A percentile compares a stretch with the other conserved stretches of the same genome.
Conservation (phyloP, 2,113 vertebrate genomes). For the Callionymus lyra region DNA sequence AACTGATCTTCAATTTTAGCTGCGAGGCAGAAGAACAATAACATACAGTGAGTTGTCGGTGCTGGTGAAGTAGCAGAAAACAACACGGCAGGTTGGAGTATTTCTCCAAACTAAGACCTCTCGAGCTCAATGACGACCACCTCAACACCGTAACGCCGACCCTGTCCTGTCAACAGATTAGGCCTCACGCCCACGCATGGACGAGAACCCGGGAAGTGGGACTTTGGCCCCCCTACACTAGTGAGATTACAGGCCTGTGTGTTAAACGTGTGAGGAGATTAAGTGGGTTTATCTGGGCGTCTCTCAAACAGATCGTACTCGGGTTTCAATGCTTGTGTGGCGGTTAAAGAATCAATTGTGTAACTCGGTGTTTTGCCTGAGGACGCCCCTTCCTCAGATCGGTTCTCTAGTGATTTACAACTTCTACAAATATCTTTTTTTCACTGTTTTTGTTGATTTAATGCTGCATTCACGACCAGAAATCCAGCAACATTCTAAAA, state of each 20-base stretch:
- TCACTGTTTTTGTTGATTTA: too few species aligned
- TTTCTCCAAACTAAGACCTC: slow-evolving; percentile 3
- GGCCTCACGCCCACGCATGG: slow-evolving; percentile 12
- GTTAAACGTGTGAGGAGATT: slow-evolving; percentile 84
- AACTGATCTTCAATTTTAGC: slow-evolving; percentile 40
- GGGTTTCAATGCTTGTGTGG: slow-evolving; percentile 60
- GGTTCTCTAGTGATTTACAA: too few species aligned
- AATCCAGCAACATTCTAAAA: too few species aligned
- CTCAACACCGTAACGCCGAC: slow-evolving; percentile 27
- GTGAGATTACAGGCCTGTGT: slow-evolving; percentile 66
- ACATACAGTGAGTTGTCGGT: neutral
- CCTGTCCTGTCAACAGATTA: slow-evolving; percentile 31
- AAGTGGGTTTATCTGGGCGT: slow-evolving; percentile 80
- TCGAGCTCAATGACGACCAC: slow-evolving; percentile 26
- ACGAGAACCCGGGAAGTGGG: slow-evolving; percentile 47
- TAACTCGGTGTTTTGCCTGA: too few species aligned
- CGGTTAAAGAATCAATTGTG: slow-evolving; percentile 9
- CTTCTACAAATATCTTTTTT: too few species aligned
- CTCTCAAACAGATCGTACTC: slow-evolving; percentile 79
- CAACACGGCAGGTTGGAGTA: neutral
- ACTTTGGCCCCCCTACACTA: slow-evolving; percentile 71
- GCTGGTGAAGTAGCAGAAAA: neutral
- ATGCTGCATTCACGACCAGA: too few species aligned
- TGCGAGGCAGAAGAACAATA: slow-evolving; percentile 21
- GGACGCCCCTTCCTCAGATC: too few species aligned